A percentile compares a stretch with the other conserved stretches of the same genome.
phyloP scores from a whole-genome alignment of 2,113 vertebrate species.

The Planiliza haematocheilus region DNA sequence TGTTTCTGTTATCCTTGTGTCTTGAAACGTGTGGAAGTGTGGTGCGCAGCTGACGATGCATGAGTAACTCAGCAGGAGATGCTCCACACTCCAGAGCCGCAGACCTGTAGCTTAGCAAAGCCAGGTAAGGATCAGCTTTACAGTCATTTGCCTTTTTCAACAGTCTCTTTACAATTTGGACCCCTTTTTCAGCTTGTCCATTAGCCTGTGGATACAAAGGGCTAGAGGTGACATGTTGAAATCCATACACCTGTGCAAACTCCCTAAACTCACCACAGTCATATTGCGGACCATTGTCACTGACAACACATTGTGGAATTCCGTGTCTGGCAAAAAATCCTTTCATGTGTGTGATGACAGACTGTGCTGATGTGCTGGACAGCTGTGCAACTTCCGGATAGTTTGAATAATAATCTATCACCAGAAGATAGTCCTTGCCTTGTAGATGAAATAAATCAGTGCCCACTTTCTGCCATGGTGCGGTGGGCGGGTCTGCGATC shows the following conservation, averaged over 20 bases:
- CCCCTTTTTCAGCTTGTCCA: slow-evolving; percentile 23
- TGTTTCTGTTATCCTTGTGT: neutral
- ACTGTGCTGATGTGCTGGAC: neutral
- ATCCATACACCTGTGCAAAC: slow-evolving; percentile 1
- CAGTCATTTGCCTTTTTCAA: neutral
- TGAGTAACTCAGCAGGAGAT: slow-evolving; percentile 10
- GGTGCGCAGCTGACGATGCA: neutral
- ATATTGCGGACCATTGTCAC: slow-evolving; percentile 11
- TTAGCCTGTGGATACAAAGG: slow-evolving; percentile 10
- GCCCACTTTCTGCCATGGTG: neutral
- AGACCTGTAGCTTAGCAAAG: slow-evolving; percentile 16
- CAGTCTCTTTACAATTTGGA: slow-evolving; percentile 17
- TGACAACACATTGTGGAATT: neutral
- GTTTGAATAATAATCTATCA: slow-evolving; percentile 2
- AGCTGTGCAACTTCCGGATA: slow-evolving; percentile 1
- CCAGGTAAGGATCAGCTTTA: neutral
- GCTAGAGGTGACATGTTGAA: neutral
- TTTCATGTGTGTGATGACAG: slow-evolving; percentile 11
- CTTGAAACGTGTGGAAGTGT: neutral
- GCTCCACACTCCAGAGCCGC: slow-evolving; percentile 5
- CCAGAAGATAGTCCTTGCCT: neutral
- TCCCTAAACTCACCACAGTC: neutral
- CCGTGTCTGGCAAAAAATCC: neutral
- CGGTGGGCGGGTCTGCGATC: neutral
- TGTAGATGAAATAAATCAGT: slow-evolving; percentile 7